Percentiles rank a stretch among this genome's conserved stretches.
These are phyloP conservation scores for Ctenosaura bakeri DNA, from an alignment of 2,797 vertebrate species.

Conservation along the genomic window DNA sequence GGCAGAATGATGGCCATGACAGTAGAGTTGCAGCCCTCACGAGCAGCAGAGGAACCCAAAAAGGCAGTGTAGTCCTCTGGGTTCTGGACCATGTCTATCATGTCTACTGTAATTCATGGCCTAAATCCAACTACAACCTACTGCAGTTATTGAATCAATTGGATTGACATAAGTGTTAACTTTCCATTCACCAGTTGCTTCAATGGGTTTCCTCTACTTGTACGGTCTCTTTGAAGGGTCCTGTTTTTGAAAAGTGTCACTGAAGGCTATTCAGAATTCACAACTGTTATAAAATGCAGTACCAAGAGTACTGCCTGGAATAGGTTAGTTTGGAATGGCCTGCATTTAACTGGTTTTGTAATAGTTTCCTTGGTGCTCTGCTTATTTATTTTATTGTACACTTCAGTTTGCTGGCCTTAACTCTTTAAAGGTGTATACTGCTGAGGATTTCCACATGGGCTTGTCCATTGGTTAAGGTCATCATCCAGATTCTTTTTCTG, in stretches of 20 bases:
- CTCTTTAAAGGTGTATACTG: background rate
- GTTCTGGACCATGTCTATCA: no score
- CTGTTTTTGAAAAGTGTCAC: background rate
- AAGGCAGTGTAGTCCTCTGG: no score
- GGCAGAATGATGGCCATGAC: no score
- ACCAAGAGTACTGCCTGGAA: background rate
- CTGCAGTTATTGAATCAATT: no score
- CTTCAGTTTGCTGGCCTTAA: background rate
- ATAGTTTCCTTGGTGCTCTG: background rate
- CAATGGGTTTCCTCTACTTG: background rate
- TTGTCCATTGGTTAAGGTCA: background rate
- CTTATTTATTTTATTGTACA: background rate
- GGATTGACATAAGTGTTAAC: no score
- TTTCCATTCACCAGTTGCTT: background rate
- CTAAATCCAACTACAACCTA: no score
- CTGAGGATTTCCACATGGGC: background rate
- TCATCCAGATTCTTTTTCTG: no score
- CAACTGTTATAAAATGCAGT: background rate
- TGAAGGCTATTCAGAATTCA: background rate
- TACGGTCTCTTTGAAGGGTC: background rate
- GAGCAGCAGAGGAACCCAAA: no score
- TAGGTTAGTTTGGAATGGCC: background rate
- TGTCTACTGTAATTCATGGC: no score
- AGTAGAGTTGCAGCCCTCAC: no score
- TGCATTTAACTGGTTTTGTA: background rate